Evolutionary conservation across 92 coral and sea anemone species (phyloP).

Genomic region (Virgularia gustaviana): DNA sequence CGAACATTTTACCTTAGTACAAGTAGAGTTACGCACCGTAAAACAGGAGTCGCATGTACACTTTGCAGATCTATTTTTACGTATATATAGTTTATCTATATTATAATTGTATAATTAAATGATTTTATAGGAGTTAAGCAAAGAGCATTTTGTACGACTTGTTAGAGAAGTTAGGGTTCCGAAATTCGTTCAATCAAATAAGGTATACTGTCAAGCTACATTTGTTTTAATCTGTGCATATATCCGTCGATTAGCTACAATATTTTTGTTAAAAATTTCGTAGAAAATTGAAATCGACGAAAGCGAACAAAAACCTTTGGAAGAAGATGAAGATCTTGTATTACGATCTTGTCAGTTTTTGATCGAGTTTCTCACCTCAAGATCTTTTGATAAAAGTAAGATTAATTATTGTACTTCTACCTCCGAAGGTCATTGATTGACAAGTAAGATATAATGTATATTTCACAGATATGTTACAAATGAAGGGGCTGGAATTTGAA

Average conservation of each 20-base stretch:
- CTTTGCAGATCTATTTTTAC: no score
- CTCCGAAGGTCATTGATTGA: neutral
- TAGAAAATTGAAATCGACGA: slow-evolving; percentile 50
- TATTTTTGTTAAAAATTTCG: neutral
- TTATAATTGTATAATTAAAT: neutral
- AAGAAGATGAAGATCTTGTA: slow-evolving; percentile 41
- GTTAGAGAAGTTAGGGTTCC: slow-evolving; percentile 56
- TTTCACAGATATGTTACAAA: slow-evolving; percentile 41
- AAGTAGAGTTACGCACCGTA: no score
- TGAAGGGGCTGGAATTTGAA: slow-evolving; percentile 71
- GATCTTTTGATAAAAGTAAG: slow-evolving; percentile 35
- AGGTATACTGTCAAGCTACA: no score
- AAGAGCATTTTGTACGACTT: slow-evolving; percentile 42
- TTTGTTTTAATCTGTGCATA: neutral
- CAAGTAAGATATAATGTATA: neutral
- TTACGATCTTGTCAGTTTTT: slow-evolving; percentile 44
- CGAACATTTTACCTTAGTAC: no score
- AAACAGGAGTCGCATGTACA: no score
- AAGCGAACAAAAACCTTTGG: slow-evolving; percentile 35
- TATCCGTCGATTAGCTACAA: neutral
- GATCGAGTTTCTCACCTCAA: slow-evolving; percentile 12
- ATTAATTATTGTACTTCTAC: neutral
- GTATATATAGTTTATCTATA: no score
- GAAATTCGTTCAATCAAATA: slow-evolving; percentile 61
- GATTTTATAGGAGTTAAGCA: slow-evolving; percentile 64